Base-by-base conservation (phyloP, 2,888 invertebrate species). In the Romanomermis culicivorax region DNA sequence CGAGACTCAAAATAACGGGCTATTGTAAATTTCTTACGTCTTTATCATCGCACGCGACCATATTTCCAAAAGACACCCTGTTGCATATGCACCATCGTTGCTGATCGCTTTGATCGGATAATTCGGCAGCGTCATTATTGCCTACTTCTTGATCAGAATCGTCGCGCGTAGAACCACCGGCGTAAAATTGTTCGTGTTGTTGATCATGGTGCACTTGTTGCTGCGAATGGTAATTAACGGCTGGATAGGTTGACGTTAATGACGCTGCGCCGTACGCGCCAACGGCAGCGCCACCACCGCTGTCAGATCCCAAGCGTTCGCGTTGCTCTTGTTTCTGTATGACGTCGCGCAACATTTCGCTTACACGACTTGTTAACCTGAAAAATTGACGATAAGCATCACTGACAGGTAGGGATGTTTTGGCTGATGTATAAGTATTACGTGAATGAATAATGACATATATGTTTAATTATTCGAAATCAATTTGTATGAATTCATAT, bases 31-130 rank as follows among this genome's bases (percentile, higher is more conserved):
- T n/a, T n/a, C 82, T 79, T 71, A 87, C 87, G 68, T 87, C 85
- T 70, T 85, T 83, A 71, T 93, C 93, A 74, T 97, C 95, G 74
- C 97, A 95, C 58, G 93, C 95, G 47, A 97, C 91, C 95, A 95
- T 95, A 69, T 89, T 88, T 1, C 93, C 93, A 67, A 91, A 93
- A 0, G 88, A 49, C 20, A 61, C 60, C 55, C 62, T 61, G 25
- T 63, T 60, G 57, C 65, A 66, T 24, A 61, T 56, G 57, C 66
- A 66, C 63, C 64, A 66, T 1, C 61, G 24, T 17, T 29, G 36
- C 47, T 55, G n/a, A 30, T 55, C 42, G n/a, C 30, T 52, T 20
- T 52, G 42, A 20, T 51, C 49, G 1, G 51, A 55, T 24, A 51
- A 42, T n/a, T 49, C 30, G 45, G 11, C 27, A 27, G 43, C 36